Base-by-base conservation (phyloP, 2,797 vertebrate species). In the Anabas testudineus region DNA sequence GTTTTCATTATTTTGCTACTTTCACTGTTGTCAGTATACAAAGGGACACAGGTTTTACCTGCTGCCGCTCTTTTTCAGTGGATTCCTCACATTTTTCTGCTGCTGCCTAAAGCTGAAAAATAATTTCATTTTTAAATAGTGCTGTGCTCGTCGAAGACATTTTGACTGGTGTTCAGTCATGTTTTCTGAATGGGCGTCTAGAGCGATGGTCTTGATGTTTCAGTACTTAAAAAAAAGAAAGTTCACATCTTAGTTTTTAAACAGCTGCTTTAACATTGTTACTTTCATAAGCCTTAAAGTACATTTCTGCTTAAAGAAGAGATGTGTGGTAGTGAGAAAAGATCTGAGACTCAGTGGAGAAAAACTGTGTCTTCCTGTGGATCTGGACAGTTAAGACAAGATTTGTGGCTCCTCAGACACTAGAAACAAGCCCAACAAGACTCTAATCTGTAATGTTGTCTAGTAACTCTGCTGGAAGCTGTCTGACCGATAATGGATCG, bases 381-480 rank as follows among this genome's bases (percentile, higher is more conserved):
- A 56, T 74, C 3, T 36, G 47, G 36, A 58, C 62, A 43, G 63
- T 52, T 51, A 43, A 78, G 46, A 22, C 1, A 7, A 76, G 73
- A 81, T 85, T 76, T 86, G 60, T 79, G 53, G 18, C 71, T 80
- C 13, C 0, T 60, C 67, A 30, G 28, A 57, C 62, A 42, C 48
- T 34, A 58, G 69, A 71, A 84, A 86, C 68, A 78, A 84, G 62
- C 41, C 63, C 24, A 46, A 81, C 79, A 56, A 83, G 65, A 54
- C 80, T 75, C 69, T 73, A 76, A 84, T 84, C 76, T 61, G 63
- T 43, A 41, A 37, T 54, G 64, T 59, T 81, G 74, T 76, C 82
- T 81, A 13, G 47, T 83, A 86, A 76, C 53, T 77, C 70, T 82
- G 66, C 76, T 52, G 36, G 32, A 41, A 83, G 59, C 76, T 55